Conservation (phyloP, 2,113 vertebrate genomes). For the Caranx melampygus region DNA sequence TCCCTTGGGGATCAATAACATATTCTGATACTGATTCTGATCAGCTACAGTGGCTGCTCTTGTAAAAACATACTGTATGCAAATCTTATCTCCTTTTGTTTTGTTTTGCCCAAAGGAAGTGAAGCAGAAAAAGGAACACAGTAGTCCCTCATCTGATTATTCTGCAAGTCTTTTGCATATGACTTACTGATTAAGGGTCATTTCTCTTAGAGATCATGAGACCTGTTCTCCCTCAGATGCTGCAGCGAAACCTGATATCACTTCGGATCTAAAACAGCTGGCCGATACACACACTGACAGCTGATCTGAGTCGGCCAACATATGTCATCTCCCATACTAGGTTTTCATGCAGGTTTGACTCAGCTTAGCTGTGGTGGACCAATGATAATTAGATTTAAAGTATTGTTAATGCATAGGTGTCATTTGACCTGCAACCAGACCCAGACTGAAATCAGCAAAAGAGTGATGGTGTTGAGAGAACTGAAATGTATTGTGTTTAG, state of each 20-base stretch:
- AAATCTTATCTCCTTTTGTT: not conserved
- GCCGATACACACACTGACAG: not conserved
- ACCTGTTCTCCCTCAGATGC: not conserved
- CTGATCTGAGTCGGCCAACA: not conserved
- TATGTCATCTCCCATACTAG: not conserved
- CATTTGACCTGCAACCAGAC: not conserved
- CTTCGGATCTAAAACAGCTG: not conserved
- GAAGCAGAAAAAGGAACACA: not conserved
- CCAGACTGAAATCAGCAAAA: no score
- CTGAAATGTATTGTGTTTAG: not conserved
- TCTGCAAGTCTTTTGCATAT: not conserved
- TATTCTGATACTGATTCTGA: not conserved
- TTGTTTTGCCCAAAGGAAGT: not conserved
- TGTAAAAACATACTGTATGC: not conserved
- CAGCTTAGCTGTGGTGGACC: not conserved
- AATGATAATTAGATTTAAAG: not conserved
- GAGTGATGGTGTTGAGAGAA: not conserved
- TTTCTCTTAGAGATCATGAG: not conserved
- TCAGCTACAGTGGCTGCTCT: not conserved
- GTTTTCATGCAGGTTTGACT: not conserved
- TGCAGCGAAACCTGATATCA: not conserved
- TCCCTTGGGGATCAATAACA: no score
- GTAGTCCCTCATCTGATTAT: not conserved
- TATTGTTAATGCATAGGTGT: not conserved
- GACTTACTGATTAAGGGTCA: not conserved